These are phyloP conservation scores for Muscicapa striata DNA, from an alignment of 2,797 vertebrate genomes.

Conservation along the genomic window DNA sequence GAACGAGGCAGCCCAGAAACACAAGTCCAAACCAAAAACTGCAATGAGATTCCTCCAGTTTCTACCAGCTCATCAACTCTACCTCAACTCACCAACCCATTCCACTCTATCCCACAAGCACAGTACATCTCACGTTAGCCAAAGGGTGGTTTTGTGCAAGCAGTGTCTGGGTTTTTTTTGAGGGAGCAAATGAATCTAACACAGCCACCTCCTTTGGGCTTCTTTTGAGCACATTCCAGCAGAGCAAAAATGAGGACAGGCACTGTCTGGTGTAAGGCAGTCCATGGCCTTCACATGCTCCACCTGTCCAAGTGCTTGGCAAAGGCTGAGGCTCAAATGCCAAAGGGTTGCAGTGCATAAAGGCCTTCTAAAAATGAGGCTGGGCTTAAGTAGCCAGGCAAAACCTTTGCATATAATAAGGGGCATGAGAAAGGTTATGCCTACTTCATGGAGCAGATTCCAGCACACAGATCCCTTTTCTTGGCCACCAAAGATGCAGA, in stretches of 20 bases:
- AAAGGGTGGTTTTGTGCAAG: neutral
- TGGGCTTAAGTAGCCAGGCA: conserved; percentile 34
- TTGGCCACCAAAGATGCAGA: conserved; percentile 64
- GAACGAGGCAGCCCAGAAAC: rapidly evolving
- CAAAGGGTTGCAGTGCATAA: neutral
- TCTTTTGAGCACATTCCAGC: neutral
- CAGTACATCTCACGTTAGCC: rapidly evolving
- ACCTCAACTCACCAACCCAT: neutral
- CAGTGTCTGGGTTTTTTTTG: neutral
- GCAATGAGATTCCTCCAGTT: neutral
- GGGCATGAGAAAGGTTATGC: conserved; percentile 70
- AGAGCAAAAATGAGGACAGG: neutral
- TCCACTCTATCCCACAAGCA: neutral
- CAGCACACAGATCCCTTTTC: conserved; percentile 53
- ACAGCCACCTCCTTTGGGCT: neutral
- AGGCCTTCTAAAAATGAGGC: conserved; percentile 17
- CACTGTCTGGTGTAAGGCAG: neutral
- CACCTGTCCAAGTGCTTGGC: conserved; percentile 42
- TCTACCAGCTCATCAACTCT: neutral
- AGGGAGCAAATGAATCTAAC: neutral
- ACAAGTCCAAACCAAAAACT: neutral
- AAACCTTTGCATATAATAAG: conserved; percentile 55
- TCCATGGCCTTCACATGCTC: neutral
- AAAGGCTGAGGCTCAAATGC: conserved; percentile 5
- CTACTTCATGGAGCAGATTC: conserved; percentile 50